These are phyloP conservation scores for Athripsodes cinereus DNA, from an alignment of 2,888 invertebrate species.

Conservation along the genomic window DNA sequence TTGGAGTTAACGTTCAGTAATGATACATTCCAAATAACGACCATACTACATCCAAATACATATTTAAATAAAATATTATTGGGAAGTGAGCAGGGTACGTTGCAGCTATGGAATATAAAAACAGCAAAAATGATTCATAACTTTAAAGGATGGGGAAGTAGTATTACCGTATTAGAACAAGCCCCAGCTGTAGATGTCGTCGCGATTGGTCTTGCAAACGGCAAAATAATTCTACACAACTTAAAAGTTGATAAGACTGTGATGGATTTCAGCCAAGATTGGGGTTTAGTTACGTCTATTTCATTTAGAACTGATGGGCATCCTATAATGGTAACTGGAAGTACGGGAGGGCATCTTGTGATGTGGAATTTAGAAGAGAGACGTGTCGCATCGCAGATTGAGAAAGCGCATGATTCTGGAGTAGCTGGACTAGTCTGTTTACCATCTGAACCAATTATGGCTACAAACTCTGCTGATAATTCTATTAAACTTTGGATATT, in stretches of 20 bases:
- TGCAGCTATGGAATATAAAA: constrained; percentile 89
- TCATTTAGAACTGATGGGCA: constrained; percentile 80
- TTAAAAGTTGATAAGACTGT: constrained; percentile 76
- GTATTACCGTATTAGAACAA: constrained; percentile 72
- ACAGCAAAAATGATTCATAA: constrained; percentile 68
- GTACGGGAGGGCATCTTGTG: constrained; percentile 76
- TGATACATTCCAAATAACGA: constrained; percentile 68
- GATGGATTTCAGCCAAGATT: constrained; percentile 84
- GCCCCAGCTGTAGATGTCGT: constrained; percentile 91
- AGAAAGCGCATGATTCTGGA: constrained; percentile 67
- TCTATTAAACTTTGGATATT: constrained; percentile 87
- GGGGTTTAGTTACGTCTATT: constrained; percentile 80
- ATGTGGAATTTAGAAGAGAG: constrained; percentile 90
- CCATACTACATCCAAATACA: constrained; percentile 87
- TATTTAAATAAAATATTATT: constrained; percentile 91
- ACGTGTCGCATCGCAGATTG: constrained; percentile 71
- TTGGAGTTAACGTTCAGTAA: constrained; percentile 63
- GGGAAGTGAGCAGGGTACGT: constrained; percentile 75
- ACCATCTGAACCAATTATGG: constrained; percentile 81
- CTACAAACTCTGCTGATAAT: constrained; percentile 92
- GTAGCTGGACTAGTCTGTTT: constrained; percentile 80
- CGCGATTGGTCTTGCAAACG: constrained; percentile 78
- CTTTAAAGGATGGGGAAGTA: constrained; percentile 67
- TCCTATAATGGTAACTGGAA: constrained; percentile 82
- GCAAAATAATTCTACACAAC: constrained; percentile 82